These are phyloP conservation scores for Phortica variegata DNA, from an alignment of 1,140 invertebrate genomes.

Conservation along the genomic window DNA sequence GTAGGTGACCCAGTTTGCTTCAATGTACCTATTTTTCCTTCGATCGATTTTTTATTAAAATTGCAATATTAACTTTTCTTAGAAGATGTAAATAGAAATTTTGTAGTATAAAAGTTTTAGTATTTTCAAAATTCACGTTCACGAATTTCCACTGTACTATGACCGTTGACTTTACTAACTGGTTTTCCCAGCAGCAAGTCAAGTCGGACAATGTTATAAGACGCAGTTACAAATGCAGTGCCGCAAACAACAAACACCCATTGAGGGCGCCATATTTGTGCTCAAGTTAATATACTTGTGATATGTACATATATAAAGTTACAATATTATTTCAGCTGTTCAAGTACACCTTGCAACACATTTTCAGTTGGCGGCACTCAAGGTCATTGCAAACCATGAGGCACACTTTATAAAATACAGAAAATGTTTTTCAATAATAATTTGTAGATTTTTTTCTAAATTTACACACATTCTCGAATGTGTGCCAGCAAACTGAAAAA, in stretches of 20 bases:
- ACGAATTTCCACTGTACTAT: conserved; percentile 36
- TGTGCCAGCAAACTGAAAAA: conserved; percentile 23
- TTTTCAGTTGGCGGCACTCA: too few relatives aligned
- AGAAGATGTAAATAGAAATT: not conserved
- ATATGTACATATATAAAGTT: not conserved
- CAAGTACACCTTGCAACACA: conserved; percentile 28
- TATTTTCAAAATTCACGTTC: conserved; percentile 12
- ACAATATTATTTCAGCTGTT: conserved; percentile 13
- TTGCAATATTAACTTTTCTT: conserved; percentile 19
- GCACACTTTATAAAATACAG: not conserved
- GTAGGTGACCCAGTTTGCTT: not conserved
- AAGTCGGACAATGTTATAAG: not conserved
- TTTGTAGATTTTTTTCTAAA: conserved; percentile 8
- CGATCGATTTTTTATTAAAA: too few relatives aligned
- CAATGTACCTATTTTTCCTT: too few relatives aligned
- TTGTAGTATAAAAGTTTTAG: too few relatives aligned
- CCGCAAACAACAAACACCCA: too few relatives aligned
- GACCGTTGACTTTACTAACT: conserved; percentile 52
- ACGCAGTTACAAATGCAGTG: conserved; percentile 28
- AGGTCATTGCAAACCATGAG: conserved; percentile 29
- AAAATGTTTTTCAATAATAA: conserved; percentile 25
- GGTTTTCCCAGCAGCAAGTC: conserved; percentile 38
- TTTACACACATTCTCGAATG: conserved; percentile 16
- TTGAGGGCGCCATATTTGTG: too few relatives aligned
- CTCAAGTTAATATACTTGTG: not conserved